Percentiles rank a stretch among this genome's conserved stretches.
These are phyloP conservation scores for Kradibia gibbosae DNA, from an alignment of 1,140 invertebrate genomes.

Conservation along the genomic window DNA sequence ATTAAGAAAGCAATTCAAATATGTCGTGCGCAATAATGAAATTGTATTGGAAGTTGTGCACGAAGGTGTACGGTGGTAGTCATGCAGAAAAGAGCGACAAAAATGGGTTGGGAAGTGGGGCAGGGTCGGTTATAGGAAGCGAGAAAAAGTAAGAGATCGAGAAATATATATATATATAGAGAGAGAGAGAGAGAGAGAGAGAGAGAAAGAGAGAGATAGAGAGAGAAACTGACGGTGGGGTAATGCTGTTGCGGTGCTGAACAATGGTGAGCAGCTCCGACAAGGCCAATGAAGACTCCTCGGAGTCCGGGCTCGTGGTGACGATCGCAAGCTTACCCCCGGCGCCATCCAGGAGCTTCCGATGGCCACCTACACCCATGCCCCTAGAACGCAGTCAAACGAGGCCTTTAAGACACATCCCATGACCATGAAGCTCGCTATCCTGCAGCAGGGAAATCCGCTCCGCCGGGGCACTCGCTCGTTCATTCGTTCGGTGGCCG, in stretches of 20 bases:
- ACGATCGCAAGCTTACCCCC: constrained; percentile 73
- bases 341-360: constrained; percentile 72
- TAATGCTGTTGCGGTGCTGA: constrained; percentile 72
- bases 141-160: background rate
- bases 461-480: too few species aligned
- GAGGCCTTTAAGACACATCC: background rate
- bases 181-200: constrained; percentile 18
- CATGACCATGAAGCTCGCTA: background rate
- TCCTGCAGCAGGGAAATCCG: too few species aligned
- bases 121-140: background rate
- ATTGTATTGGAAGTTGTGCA: too few species aligned
- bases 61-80: too few species aligned
- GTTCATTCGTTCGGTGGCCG: too few species aligned
- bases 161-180: background rate
- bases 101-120: too few species aligned
- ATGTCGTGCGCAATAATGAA: too few species aligned
- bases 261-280: constrained; percentile 55
- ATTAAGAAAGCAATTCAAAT: too few species aligned
- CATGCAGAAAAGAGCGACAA: too few species aligned
- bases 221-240: constrained; percentile 71
- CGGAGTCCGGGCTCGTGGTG: constrained; percentile 72
- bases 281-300: constrained; percentile 62
- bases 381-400: constrained; percentile 66
- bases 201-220: constrained; percentile 53
- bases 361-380: constrained; percentile 70